A percentile compares a stretch with the other conserved stretches of the same genome.
Conservation (phyloP, 2,113 vertebrate genomes). For the Maylandia zebra region DNA sequence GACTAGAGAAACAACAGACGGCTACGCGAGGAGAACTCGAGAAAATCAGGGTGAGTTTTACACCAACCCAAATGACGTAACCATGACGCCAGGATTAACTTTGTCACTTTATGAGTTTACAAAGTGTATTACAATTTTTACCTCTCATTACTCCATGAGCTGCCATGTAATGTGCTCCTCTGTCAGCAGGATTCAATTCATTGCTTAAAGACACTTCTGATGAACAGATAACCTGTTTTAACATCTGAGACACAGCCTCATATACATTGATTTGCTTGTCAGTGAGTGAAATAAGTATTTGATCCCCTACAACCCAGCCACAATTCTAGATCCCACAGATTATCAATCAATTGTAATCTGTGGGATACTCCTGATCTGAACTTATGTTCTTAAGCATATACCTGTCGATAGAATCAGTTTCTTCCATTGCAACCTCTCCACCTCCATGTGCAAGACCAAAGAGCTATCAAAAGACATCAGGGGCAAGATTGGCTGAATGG, state of each 20-base stretch:
- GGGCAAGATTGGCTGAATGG: neutral
- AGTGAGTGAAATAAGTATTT: neutral
- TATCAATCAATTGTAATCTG: neutral
- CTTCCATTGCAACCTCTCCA: neutral
- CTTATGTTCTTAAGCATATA: neutral
- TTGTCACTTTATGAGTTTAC: neutral
- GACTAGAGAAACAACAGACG: slow-evolving; percentile 94
- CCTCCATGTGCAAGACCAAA: neutral
- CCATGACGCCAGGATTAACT: neutral
- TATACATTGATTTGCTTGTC: neutral
- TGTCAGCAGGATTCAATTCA: neutral
- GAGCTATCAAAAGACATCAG: neutral
- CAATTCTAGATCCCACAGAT: neutral
- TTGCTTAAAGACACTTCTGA: neutral
- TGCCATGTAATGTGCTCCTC: neutral
- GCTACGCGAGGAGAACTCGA: slow-evolving; percentile 91
- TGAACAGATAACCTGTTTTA: neutral
- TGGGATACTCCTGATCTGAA: neutral
- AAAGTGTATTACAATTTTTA: neutral
- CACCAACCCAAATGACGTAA: neutral
- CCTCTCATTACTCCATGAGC: neutral
- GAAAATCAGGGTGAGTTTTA: slow-evolving; percentile 89
- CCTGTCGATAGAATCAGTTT: neutral
- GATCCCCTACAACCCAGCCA: neutral
- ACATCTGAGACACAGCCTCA: neutral